These are phyloP conservation scores for Microctenopoma lineatum DNA, from an alignment of 2,797 vertebrate species.

Conservation along the genomic window DNA sequence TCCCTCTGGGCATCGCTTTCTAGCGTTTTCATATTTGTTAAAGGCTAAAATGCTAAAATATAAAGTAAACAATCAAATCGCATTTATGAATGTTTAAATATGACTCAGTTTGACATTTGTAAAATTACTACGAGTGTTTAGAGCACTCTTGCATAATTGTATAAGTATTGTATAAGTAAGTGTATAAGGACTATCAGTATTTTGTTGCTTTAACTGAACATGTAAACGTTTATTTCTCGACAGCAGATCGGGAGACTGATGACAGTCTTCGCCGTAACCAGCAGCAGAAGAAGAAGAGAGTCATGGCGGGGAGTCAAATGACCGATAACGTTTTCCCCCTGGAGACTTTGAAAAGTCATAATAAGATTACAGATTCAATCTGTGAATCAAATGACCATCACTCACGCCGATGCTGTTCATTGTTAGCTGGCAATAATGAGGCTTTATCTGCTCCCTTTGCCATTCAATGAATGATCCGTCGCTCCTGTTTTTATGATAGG, in stretches of 20 bases:
- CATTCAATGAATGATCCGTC: constrained; percentile 69
- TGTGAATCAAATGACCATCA: constrained; percentile 70
- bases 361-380: constrained; percentile 71
- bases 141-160: too few relatives aligned
- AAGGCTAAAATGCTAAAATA: too few relatives aligned
- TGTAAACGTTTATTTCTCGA: too few relatives aligned
- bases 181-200: background rate
- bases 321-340: constrained; percentile 52
- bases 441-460: constrained; percentile 57
- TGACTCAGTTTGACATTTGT: too few relatives aligned
- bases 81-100: background rate
- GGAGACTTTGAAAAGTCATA: constrained; percentile 63
- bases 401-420: constrained; percentile 67
- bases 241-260: background rate
- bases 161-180: too few relatives aligned
- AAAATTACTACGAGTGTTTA: too few relatives aligned
- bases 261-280: constrained; percentile 28
- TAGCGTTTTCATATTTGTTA: too few relatives aligned
- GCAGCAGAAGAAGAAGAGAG: constrained; percentile 23
- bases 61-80: background rate
- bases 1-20: too few relatives aligned
- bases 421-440: constrained; percentile 60
- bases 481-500: constrained; percentile 59
- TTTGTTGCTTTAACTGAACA: background rate
- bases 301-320: constrained; percentile 44